Evolutionary conservation across 1,140 invertebrate genomes (phyloP).

Genomic region (Micrasema minimum): DNA sequence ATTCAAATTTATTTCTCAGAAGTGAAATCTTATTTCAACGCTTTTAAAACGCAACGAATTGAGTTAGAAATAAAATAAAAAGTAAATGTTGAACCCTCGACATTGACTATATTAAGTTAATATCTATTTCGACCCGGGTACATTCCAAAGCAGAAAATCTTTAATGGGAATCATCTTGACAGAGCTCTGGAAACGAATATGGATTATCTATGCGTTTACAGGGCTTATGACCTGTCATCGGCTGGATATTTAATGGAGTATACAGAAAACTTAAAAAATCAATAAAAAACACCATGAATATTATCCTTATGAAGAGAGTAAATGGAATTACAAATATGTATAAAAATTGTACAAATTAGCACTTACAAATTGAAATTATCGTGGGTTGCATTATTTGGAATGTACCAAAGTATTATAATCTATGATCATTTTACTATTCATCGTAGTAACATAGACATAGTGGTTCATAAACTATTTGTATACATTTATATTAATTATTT

Average conservation of each 20-base stretch:
- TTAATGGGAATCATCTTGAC: too few relatives aligned
- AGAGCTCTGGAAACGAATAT: not conserved
- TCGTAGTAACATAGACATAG: slow-evolving; percentile 52
- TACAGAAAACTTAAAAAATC: slow-evolving; percentile 19
- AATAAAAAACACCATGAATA: slow-evolving; percentile 10
- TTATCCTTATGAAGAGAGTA: slow-evolving; percentile 29
- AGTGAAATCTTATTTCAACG: slow-evolving; percentile 46
- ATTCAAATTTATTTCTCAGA: slow-evolving; percentile 15
- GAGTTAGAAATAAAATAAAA: slow-evolving; percentile 46
- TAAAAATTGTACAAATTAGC: slow-evolving; percentile 23
- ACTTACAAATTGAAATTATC: too few relatives aligned
- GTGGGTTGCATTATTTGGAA: slow-evolving; percentile 41
- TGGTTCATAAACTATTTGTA: slow-evolving; percentile 52
- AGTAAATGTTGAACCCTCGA: slow-evolving; percentile 50
- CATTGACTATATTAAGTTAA: slow-evolving; percentile 47
- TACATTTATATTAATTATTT: slow-evolving; percentile 54
- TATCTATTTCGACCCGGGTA: slow-evolving; percentile 49
- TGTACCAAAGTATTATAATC: slow-evolving; percentile 51
- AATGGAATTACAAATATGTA: slow-evolving; percentile 33
- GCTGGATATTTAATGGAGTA: slow-evolving; percentile 3
- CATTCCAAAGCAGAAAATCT: slow-evolving; percentile 48
- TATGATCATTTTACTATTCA: slow-evolving; percentile 51
- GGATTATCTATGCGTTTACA: too few relatives aligned
- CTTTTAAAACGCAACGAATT: slow-evolving; percentile 37
- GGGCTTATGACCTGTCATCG: too few relatives aligned